A percentile compares a stretch with the other conserved stretches of the same genome.
These are phyloP conservation scores for Sardina pilchardus DNA, from an alignment of 2,113 vertebrate genomes.

Conservation along the genomic window DNA sequence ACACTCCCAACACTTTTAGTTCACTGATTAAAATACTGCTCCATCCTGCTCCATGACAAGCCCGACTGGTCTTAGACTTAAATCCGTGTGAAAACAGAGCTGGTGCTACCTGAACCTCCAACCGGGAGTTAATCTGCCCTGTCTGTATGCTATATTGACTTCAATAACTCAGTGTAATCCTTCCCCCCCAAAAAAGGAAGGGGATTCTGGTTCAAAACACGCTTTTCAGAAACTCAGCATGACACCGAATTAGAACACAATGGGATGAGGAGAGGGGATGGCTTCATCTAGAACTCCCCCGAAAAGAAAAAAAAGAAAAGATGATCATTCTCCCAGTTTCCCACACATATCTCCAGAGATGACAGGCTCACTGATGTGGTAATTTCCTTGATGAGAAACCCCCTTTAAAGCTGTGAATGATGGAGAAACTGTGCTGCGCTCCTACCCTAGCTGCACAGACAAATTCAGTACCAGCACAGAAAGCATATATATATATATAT, in stretches of 20 bases:
- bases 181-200: too few relatives aligned
- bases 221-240: too few relatives aligned
- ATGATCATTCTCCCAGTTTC: background rate
- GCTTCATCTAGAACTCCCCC: background rate
- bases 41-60: too few relatives aligned
- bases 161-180: too few relatives aligned
- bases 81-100: too few relatives aligned
- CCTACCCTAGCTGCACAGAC: background rate
- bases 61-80: too few relatives aligned
- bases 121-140: too few relatives aligned
- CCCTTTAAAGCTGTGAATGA: background rate
- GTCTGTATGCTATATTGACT: too few relatives aligned
- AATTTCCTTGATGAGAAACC: slow-evolving; percentile 1
- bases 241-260: background rate
- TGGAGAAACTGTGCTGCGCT: background rate
- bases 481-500: background rate
- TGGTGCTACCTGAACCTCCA: too few relatives aligned
- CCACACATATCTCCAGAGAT: background rate
- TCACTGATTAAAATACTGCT: too few relatives aligned
- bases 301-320: background rate
- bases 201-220: too few relatives aligned
- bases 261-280: background rate
- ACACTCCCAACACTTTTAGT: too few relatives aligned
- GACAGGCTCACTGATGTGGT: slow-evolving; percentile 6
- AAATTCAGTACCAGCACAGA: background rate